A percentile compares a stretch with the other conserved stretches of the same genome.
Conservation (phyloP, 2,888 invertebrate species). For the Hirtodrosophila histrioides region DNA sequence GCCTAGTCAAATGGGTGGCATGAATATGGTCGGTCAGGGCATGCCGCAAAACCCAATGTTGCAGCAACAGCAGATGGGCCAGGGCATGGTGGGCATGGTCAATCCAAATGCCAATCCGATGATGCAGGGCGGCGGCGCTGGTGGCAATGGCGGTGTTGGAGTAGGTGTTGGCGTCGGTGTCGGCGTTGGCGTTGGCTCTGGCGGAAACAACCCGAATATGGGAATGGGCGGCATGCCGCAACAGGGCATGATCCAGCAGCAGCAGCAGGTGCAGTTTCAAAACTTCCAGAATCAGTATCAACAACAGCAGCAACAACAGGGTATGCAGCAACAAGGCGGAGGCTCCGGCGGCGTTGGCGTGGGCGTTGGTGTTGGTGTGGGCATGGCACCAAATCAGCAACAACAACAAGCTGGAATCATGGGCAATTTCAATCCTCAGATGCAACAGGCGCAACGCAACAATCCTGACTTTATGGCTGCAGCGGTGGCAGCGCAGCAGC, state of each 20-base stretch:
- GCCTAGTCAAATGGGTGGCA: conserved; percentile 84
- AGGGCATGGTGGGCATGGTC: conserved; percentile 78
- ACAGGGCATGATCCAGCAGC: conserved; percentile 84
- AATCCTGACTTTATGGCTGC: conserved; percentile 83
- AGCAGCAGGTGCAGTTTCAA: conserved; percentile 86
- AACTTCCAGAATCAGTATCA: conserved; percentile 86
- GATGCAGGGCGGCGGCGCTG: conserved; percentile 74
- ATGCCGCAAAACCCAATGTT: conserved; percentile 81
- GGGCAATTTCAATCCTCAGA: conserved; percentile 83
- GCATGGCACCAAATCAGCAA: conserved; percentile 77
- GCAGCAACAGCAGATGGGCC: conserved; percentile 79
- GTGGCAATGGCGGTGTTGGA: conserved; percentile 68
- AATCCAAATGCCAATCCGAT: conserved; percentile 79
- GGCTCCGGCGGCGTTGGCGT: conserved; percentile 57
- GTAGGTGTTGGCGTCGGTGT: conserved; percentile 58
- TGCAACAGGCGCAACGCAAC: conserved; percentile 81
- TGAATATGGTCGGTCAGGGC: conserved; percentile 84
- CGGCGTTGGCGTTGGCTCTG: conserved; percentile 44
- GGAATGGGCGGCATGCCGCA: conserved; percentile 81
- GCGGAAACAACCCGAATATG: conserved; percentile 74
- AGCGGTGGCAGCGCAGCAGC: conserved; percentile 72
- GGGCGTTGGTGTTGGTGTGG: conserved; percentile 65
- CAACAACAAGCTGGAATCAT: conserved; percentile 82
- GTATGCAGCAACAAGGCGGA: conserved; percentile 73
- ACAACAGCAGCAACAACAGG: conserved; percentile 84